These are phyloP conservation scores for Lagocephalus sceleratus DNA, from an alignment of 2,797 vertebrate species.

Conservation along the genomic window DNA sequence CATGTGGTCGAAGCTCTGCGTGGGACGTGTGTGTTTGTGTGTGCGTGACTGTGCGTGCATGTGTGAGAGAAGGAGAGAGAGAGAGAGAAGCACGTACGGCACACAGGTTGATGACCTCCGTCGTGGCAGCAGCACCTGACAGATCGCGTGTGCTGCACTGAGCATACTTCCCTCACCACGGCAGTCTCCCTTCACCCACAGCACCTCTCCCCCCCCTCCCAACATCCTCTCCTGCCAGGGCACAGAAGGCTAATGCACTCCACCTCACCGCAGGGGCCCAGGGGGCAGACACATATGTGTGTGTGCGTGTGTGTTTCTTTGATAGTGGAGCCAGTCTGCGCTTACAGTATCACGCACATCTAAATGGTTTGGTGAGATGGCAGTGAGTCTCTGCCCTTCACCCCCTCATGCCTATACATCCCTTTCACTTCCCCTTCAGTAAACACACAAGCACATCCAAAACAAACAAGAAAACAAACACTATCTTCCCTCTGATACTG, in stretches of 20 bases:
- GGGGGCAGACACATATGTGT: slow-evolving; percentile 36
- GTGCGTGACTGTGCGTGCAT: slow-evolving; percentile 2
- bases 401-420: slow-evolving; percentile 26
- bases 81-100: slow-evolving; percentile 12
- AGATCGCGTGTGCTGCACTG: slow-evolving; percentile 61
- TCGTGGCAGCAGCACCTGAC: slow-evolving; percentile 66
- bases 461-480: slow-evolving; percentile 66
- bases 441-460: slow-evolving; percentile 54
- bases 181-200: slow-evolving; percentile 28
- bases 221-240: slow-evolving; percentile 54
- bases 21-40: slow-evolving; percentile 16
- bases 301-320: slow-evolving; percentile 45
- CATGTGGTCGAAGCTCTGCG: slow-evolving; percentile 40
- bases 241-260: slow-evolving; percentile 70
- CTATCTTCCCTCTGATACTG: slow-evolving; percentile 36
- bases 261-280: slow-evolving; percentile 52
- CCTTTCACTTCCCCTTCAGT: slow-evolving; percentile 30
- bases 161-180: slow-evolving; percentile 50
- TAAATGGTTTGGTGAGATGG: slow-evolving; percentile 57
- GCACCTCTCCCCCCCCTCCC: slow-evolving; percentile 1
- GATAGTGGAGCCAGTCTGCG: slow-evolving; percentile 39
- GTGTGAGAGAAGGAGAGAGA: slow-evolving; percentile 1
- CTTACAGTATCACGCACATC: slow-evolving; percentile 66
- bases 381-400: slow-evolving; percentile 29
- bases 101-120: slow-evolving; percentile 50